Percentiles rank a stretch among this genome's conserved stretches.
phyloP scores from a whole-genome alignment of 1,140 invertebrate genomes.

The Drosophila tropicalis region DNA sequence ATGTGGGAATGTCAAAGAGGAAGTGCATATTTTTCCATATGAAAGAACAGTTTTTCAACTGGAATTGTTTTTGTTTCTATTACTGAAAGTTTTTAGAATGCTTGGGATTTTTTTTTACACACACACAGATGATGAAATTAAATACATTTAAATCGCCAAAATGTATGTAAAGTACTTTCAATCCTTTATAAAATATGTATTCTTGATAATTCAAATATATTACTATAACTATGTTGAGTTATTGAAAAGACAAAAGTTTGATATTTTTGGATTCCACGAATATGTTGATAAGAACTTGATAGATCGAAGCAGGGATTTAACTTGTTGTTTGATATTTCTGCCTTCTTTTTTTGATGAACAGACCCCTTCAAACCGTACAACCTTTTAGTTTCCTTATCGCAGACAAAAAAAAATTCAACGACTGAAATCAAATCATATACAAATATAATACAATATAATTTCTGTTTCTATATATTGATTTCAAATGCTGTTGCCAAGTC shows the following conservation, averaged over 20 bases:
- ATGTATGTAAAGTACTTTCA: no score
- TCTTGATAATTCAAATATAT: no score
- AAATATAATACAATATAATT: not conserved
- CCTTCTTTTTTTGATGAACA: no score
- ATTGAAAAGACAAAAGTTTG: no score
- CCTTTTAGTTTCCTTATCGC: not conserved
- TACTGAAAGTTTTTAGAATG: not conserved
- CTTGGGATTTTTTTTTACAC: no score
- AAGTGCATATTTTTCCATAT: slow-evolving; percentile 11
- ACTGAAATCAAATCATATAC: slow-evolving; percentile 6
- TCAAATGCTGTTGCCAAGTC: not conserved
- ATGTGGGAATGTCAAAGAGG: not conserved
- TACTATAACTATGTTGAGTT: no score
- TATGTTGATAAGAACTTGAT: no score
- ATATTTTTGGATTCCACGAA: no score
- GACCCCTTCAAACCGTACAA: not conserved
- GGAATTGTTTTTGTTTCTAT: not conserved
- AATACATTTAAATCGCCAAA: no score
- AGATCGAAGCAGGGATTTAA: not conserved
- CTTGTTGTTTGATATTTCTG: not conserved
- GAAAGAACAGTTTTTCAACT: not conserved
- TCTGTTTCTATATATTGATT: not conserved
- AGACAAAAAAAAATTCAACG: not conserved
- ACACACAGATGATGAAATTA: no score
- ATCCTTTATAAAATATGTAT: no score